phyloP scores from a whole-genome alignment of 2,113 vertebrate genomes.

The Talpa occidentalis region DNA sequence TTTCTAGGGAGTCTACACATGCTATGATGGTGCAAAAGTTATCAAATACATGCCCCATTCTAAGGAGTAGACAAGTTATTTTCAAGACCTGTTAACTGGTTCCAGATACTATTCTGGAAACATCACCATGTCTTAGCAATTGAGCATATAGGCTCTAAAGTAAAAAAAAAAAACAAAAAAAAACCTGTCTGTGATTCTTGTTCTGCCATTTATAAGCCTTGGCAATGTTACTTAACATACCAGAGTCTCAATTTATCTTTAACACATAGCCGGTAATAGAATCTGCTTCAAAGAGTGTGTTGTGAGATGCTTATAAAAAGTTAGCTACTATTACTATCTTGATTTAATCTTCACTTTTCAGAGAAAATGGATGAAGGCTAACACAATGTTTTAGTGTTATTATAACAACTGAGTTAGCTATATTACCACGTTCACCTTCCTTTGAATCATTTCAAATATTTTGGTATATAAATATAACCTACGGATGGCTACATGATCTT shows the following conservation, averaged over 20 bases:
- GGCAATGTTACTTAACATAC: neutral
- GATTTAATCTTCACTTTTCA: conserved; percentile 49
- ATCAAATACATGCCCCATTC: neutral
- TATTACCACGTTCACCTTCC: neutral
- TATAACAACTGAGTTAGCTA: conserved; percentile 9
- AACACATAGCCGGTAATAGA: neutral
- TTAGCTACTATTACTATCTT: conserved; percentile 15
- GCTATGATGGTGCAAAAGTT: neutral
- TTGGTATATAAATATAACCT: neutral
- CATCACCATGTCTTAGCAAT: neutral
- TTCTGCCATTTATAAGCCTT: neutral
- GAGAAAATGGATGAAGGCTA: conserved; percentile 39
- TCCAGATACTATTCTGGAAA: neutral
- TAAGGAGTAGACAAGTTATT: neutral
- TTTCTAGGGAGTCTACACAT: neutral
- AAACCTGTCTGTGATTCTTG: neutral
- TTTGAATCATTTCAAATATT: conserved; percentile 20
- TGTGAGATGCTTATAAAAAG: conserved; percentile 1
- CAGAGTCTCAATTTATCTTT: neutral
- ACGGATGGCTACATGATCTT: conserved; percentile 22
- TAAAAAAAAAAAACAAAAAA: neutral
- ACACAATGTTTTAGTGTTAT: neutral
- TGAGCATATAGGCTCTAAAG: neutral
- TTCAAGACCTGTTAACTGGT: neutral
- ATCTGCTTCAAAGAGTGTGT: neutral